Evolutionary conservation across 2,888 invertebrate species (phyloP).

Genomic region (Augiades crinisus): DNA sequence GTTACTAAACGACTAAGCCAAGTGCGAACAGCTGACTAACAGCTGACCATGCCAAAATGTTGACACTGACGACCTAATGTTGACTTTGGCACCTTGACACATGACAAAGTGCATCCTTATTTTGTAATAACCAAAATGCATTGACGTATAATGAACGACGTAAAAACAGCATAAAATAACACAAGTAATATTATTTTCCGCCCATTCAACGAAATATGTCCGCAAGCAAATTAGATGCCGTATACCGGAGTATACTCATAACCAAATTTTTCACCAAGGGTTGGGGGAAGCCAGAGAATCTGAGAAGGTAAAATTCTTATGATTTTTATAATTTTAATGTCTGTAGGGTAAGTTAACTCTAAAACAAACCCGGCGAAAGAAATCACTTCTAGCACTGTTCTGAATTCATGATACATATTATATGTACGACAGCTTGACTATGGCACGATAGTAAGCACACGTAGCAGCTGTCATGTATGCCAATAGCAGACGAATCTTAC

Average conservation of each 20-base stretch:
- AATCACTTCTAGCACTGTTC: no score
- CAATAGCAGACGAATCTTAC: no score
- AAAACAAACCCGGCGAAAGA: no score
- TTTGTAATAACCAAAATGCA: constrained; percentile 33
- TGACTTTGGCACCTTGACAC: constrained; percentile 31
- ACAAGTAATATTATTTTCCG: constrained; percentile 32
- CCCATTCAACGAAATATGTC: constrained; percentile 68
- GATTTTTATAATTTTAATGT: neutral
- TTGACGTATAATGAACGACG: constrained; percentile 42
- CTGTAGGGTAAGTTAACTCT: neutral
- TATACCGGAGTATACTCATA: constrained; percentile 92
- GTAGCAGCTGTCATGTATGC: no score
- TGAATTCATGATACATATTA: no score
- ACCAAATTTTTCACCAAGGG: constrained; percentile 97
- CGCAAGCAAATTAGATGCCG: constrained; percentile 85
- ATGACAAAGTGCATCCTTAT: constrained; percentile 18
- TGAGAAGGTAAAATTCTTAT: constrained; percentile 84
- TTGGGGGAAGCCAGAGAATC: constrained; percentile 96
- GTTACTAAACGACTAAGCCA: neutral
- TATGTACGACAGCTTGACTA: no score
- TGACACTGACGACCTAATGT: no score
- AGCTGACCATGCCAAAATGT: constrained; percentile 41
- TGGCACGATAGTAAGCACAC: no score
- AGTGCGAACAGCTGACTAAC: constrained; percentile 19
- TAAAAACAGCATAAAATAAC: constrained; percentile 33